These are phyloP conservation scores for Lissonota sp. DNA, from an alignment of 2,888 invertebrate genomes.

Conservation along the genomic window DNA sequence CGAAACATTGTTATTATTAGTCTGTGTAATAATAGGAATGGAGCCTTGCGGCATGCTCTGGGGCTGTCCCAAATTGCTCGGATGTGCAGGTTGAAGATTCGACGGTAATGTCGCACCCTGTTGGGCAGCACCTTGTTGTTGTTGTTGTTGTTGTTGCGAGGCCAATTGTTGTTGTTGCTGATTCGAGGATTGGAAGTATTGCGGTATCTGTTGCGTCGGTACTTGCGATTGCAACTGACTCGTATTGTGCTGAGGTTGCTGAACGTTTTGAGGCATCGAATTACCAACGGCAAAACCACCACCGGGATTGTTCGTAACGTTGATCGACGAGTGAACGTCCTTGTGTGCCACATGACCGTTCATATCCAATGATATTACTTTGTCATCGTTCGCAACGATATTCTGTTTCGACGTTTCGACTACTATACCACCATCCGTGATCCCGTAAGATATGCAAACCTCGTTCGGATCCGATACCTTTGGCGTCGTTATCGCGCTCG, in stretches of 20 bases:
- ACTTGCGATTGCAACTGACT: constrained; percentile 85
- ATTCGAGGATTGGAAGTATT: constrained; percentile 74
- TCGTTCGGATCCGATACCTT: constrained; percentile 82
- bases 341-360: constrained; percentile 79
- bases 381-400: constrained; percentile 73
- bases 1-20: constrained; percentile 76
- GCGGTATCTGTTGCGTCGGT: constrained; percentile 77
- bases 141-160: constrained; percentile 82
- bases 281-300: constrained; percentile 74
- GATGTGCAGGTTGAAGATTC: constrained; percentile 85
- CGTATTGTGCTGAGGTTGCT: constrained; percentile 83
- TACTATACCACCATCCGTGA: constrained; percentile 80
- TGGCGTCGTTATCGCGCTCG: constrained; percentile 77
- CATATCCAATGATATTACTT: constrained; percentile 73
- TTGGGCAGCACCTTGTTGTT: constrained; percentile 81
- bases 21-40: constrained; percentile 86
- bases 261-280: constrained; percentile 84
- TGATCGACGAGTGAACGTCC: constrained; percentile 74
- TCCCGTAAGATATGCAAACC: constrained; percentile 82
- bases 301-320: constrained; percentile 74
- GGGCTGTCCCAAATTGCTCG: constrained; percentile 86
- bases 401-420: constrained; percentile 76
- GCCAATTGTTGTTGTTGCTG: constrained; percentile 79
- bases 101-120: constrained; percentile 87
- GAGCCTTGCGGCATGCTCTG: constrained; percentile 86